A percentile compares a stretch with the other conserved stretches of the same genome.
Conservation (phyloP, 2,888 invertebrate species). For the Erebia aethiops region DNA sequence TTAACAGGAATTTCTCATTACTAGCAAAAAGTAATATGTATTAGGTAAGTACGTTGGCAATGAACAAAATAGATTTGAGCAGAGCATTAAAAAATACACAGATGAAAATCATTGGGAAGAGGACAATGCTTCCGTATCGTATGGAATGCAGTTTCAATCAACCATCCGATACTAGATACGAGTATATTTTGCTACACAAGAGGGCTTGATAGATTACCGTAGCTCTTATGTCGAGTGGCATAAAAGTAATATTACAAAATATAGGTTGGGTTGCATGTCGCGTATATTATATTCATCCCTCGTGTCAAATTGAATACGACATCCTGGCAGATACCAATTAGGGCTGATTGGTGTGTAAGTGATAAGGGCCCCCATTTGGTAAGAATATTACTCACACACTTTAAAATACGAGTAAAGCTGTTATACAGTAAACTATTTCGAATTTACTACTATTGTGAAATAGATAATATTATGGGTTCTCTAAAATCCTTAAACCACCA, state of each 20-base stretch:
- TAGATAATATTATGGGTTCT: background rate
- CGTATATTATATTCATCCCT: slow-evolving; percentile 66
- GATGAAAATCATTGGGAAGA: slow-evolving; percentile 2
- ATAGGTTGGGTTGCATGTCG: slow-evolving; percentile 23
- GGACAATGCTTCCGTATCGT: slow-evolving; percentile 35
- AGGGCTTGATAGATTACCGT: slow-evolving; percentile 11
- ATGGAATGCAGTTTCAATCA: slow-evolving; percentile 54
- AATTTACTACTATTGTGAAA: background rate
- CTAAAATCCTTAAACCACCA: too few species aligned
- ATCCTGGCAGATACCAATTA: slow-evolving; percentile 68
- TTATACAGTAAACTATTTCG: background rate
- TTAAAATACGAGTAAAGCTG: background rate
- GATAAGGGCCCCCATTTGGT: slow-evolving; percentile 28
- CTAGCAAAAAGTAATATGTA: too few species aligned
- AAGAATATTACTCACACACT: slow-evolving; percentile 25
- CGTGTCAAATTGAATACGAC: slow-evolving; percentile 59
- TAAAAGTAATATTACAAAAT: slow-evolving; percentile 22
- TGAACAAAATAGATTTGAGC: background rate
- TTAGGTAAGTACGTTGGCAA: background rate
- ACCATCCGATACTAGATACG: slow-evolving; percentile 46
- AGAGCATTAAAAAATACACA: background rate
- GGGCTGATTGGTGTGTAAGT: slow-evolving; percentile 48
- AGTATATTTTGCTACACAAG: slow-evolving; percentile 9
- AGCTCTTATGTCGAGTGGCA: slow-evolving; percentile 21
- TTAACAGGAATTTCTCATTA: too few species aligned